Percentiles rank a stretch among this genome's conserved stretches.
Conservation (phyloP, 2,888 invertebrate genomes). For the Drosophila algonquin region DNA sequence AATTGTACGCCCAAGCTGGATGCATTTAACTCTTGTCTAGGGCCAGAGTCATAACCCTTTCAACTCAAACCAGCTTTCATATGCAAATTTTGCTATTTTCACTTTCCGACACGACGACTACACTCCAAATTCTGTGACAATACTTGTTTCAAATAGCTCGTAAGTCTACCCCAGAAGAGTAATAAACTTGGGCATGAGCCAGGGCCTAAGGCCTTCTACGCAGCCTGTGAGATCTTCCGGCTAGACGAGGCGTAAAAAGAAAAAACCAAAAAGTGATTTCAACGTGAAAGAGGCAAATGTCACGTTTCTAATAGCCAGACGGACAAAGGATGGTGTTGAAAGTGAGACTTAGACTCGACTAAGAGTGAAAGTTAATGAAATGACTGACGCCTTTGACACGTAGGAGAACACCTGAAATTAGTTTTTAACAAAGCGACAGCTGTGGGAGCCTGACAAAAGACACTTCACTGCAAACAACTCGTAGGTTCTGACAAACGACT, state of each 20-base stretch:
- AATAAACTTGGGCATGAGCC: constrained; percentile 60
- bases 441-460: constrained; percentile 39
- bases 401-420: constrained; percentile 53
- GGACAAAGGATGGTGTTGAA: constrained; percentile 38
- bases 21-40: constrained; percentile 62
- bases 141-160: constrained; percentile 29
- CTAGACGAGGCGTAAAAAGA: constrained; percentile 25
- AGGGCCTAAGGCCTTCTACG: constrained; percentile 26
- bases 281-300: constrained; percentile 41
- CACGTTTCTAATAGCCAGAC: constrained; percentile 40
- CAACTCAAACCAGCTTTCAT: constrained; percentile 26
- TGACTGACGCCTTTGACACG: constrained; percentile 53
- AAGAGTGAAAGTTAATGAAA: constrained; percentile 64
- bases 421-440: constrained; percentile 55
- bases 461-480: neutral
- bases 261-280: constrained; percentile 17
- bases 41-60: constrained; percentile 23
- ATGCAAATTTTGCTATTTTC: constrained; percentile 60
- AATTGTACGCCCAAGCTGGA: constrained; percentile 46
- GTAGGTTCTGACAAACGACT: constrained; percentile 13
- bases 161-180: constrained; percentile 26
- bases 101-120: constrained; percentile 34
- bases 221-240: neutral
- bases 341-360: constrained; percentile 20
- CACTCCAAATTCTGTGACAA: constrained; percentile 25